Conservation (phyloP, 2,888 invertebrate genomes). For the Tridacna crocea region DNA sequence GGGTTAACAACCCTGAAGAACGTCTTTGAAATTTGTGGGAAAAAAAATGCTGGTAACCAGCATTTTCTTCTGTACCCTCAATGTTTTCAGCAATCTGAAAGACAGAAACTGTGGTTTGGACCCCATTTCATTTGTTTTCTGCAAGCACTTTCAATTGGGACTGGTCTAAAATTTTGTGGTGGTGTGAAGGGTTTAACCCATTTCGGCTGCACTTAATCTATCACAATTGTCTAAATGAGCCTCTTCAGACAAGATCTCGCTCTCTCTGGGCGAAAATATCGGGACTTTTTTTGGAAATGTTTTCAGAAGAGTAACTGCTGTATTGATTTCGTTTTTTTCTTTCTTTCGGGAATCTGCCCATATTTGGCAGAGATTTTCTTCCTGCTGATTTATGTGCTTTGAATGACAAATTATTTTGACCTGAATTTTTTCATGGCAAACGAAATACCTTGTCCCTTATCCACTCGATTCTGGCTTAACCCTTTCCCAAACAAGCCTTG, state of each 20-base stretch:
- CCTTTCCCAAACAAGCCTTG: too few species aligned
- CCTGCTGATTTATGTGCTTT: constrained; percentile 9
- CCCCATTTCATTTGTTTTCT: too few species aligned
- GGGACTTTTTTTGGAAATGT: background rate
- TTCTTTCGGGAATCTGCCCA: background rate
- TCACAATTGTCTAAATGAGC: constrained; percentile 1
- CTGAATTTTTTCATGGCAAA: background rate
- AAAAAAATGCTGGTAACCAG: too few species aligned
- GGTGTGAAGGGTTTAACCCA: background rate
- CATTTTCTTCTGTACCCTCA: too few species aligned
- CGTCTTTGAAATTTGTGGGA: too few species aligned
- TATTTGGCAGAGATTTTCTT: constrained; percentile 18
- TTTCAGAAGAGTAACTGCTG: background rate
- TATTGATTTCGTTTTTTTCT: constrained; percentile 4
- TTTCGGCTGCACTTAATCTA: background rate
- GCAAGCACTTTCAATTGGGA: background rate
- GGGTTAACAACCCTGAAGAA: too few species aligned
- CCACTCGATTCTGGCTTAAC: too few species aligned
- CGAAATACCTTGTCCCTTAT: too few species aligned
- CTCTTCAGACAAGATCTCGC: background rate
- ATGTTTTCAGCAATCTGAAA: too few species aligned
- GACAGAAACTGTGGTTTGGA: too few species aligned
- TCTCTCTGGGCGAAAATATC: background rate
- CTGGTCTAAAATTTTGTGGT: background rate
- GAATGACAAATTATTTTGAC: constrained; percentile 22